Conservation (phyloP, 2,113 vertebrate genomes). For the Strigops habroptila region DNA sequence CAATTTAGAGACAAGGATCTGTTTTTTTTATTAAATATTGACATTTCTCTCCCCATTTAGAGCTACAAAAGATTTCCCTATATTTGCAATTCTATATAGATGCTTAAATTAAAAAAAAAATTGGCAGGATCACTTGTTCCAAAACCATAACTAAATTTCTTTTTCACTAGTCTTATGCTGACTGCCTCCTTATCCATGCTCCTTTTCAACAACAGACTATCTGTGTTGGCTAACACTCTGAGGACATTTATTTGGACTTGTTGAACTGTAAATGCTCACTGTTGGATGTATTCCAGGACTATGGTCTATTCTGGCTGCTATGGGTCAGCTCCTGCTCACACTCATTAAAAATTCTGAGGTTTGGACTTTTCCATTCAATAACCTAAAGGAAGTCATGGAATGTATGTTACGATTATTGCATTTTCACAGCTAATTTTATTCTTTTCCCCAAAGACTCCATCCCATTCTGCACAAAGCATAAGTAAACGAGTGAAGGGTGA, state of each 20-base stretch:
- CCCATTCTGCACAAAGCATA: neutral
- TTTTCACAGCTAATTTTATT: neutral
- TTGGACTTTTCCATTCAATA: neutral
- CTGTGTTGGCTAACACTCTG: neutral
- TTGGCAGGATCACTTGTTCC: neutral
- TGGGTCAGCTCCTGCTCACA: neutral
- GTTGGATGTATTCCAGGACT: neutral
- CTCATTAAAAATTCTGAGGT: neutral
- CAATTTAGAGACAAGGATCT: too few species aligned
- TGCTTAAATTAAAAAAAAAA: neutral
- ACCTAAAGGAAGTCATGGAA: neutral
- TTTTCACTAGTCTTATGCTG: neutral
- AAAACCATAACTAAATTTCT: neutral
- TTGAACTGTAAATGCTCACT: neutral
- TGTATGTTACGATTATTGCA: accelerated
- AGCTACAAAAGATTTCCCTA: neutral
- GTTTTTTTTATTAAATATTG: neutral
- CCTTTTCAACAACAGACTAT: neutral
- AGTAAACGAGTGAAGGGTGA: neutral
- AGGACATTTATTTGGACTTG: neutral
- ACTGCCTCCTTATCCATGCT: neutral
- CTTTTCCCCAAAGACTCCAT: neutral
- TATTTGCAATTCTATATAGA: neutral
- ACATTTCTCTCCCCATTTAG: neutral
- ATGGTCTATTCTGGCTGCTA: neutral